Percentiles rank a stretch among this genome's conserved stretches.
phyloP scores from a whole-genome alignment of 2,888 invertebrate genomes.

The Amaurobius ferox region DNA sequence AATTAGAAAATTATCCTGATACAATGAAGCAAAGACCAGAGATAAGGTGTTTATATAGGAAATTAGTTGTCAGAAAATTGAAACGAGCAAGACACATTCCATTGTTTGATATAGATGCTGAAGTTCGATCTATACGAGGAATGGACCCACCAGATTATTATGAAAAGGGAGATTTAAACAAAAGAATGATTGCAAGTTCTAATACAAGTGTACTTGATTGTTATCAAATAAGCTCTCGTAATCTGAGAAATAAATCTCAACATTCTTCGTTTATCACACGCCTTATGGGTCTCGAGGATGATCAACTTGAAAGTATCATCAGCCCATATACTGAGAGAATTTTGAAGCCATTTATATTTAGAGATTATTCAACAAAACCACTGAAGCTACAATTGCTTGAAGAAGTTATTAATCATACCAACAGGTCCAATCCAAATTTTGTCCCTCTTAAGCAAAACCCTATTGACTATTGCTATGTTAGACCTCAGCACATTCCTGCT shows the following conservation, averaged over 20 bases:
- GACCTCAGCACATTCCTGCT: conserved; percentile 91
- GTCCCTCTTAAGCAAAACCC: conserved; percentile 80
- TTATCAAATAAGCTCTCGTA: conserved; percentile 19
- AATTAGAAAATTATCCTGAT: conserved; percentile 74
- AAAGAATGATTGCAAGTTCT: background rate
- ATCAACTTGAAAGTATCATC: conserved; percentile 76
- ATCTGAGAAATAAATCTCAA: conserved; percentile 7
- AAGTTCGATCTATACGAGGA: conserved; percentile 75
- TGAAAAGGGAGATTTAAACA: background rate
- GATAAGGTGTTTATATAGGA: conserved; percentile 80
- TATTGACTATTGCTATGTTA: conserved; percentile 91
- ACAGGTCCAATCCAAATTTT: conserved; percentile 78
- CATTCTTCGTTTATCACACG: conserved; percentile 76
- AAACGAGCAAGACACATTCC: conserved; percentile 81
- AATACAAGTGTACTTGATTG: conserved; percentile 28
- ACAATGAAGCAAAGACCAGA: conserved; percentile 75
- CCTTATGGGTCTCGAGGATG: conserved; percentile 77
- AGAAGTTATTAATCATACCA: conserved; percentile 80
- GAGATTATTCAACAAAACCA: conserved; percentile 83
- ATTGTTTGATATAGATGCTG: conserved; percentile 81
- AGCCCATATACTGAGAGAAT: conserved; percentile 80
- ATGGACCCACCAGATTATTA: conserved; percentile 53
- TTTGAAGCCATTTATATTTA: conserved; percentile 89
- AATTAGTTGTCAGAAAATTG: conserved; percentile 81
- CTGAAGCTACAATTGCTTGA: conserved; percentile 85